These are phyloP conservation scores for Sinotaia quadrata DNA, from an alignment of 2,888 invertebrate genomes.

Conservation along the genomic window DNA sequence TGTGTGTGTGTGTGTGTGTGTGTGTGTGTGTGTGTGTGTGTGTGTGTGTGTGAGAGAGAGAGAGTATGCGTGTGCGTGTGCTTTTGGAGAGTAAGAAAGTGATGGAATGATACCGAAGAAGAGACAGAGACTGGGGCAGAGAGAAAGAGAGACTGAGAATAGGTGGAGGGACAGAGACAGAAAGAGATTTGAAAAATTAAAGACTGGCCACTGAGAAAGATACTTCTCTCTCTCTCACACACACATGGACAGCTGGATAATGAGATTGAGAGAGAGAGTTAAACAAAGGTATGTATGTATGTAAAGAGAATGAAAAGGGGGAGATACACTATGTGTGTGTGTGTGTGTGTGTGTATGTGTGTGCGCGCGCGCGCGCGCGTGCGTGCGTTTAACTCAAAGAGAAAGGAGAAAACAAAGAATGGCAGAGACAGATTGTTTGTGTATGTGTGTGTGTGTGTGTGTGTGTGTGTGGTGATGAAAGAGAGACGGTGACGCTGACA, in stretches of 20 bases:
- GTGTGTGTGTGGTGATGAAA: no score
- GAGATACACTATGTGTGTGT: no score
- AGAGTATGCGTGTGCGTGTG: background rate
- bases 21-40: background rate
- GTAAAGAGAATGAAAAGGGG: no score
- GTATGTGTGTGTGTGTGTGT: background rate
- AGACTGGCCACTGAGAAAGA: background rate
- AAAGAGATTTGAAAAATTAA: background rate
- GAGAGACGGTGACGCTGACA: no score
- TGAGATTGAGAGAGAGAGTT: no score
- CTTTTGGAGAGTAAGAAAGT: background rate
- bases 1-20: slow-evolving; percentile 1
- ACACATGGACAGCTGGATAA: background rate
- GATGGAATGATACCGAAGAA: background rate
- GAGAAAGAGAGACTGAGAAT: background rate
- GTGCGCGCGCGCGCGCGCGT: no score
- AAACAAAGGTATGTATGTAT: no score
- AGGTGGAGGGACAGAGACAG: background rate
- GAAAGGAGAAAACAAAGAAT: background rate
- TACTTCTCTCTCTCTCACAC: background rate
- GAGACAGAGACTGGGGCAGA: background rate
- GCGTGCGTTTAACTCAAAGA: background rate
- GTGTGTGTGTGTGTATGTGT: no score
- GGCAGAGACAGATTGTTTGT: background rate
- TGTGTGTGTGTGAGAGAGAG: slow-evolving; percentile 1